phyloP scores from a whole-genome alignment of 2,888 invertebrate genomes.

The Gastracanthus pulcherrimus region DNA sequence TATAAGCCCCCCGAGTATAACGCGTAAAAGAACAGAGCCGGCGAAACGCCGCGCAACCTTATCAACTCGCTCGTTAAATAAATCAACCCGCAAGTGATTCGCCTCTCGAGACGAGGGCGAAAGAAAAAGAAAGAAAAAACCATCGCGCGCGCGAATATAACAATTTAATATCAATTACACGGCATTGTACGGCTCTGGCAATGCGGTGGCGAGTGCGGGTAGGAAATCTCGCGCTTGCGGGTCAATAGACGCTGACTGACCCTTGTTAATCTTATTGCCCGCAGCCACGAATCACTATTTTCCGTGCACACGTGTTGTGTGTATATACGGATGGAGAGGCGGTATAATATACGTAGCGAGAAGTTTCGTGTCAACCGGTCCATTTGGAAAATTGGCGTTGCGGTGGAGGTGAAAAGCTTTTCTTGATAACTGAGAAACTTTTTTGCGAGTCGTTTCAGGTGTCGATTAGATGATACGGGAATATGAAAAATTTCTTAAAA shows the following conservation, averaged over 20 bases:
- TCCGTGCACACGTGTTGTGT: neutral
- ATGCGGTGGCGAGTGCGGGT: neutral
- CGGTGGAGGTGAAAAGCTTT: neutral
- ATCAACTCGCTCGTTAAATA: slow-evolving; percentile 19
- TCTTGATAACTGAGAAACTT: neutral
- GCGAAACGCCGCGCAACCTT: neutral
- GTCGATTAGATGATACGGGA: no score
- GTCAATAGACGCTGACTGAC: neutral
- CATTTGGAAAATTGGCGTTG: slow-evolving; percentile 31
- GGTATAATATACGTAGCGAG: no score
- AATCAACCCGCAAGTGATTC: slow-evolving; percentile 20
- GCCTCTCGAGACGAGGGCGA: neutral
- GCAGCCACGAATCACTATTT: slow-evolving; percentile 50
- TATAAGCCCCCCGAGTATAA: neutral
- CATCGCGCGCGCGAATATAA: neutral
- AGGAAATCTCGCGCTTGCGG: slow-evolving; percentile 8
- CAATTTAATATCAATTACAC: slow-evolving; percentile 52
- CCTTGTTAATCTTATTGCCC: slow-evolving; percentile 54
- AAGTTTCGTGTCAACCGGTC: neutral
- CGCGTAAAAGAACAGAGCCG: no score
- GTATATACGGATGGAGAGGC: neutral
- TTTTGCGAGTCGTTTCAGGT: neutral
- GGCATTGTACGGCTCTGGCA: neutral
- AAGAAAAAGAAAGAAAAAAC: neutral
- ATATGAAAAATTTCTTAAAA: no score